These are phyloP conservation scores for Cactoblastis cactorum DNA, from an alignment of 2,888 invertebrate species.

Conservation along the genomic window DNA sequence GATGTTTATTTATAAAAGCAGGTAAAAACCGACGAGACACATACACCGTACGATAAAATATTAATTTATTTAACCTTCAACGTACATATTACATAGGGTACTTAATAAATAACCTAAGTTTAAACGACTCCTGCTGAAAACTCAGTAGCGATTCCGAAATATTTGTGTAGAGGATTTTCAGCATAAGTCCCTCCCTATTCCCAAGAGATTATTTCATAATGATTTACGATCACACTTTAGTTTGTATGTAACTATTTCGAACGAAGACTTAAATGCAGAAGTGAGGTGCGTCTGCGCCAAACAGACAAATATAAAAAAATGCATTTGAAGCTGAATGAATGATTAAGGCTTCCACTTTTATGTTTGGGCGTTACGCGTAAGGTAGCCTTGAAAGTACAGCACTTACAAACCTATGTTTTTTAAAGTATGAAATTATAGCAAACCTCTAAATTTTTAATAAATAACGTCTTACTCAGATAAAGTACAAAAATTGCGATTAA, in stretches of 20 bases:
- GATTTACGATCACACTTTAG: conserved; percentile 7
- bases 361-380: neutral
- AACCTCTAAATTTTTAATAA: too few relatives aligned
- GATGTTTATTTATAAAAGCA: conserved; percentile 78
- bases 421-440: too few relatives aligned
- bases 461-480: neutral
- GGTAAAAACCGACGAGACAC: conserved; percentile 70
- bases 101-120: conserved; percentile 36
- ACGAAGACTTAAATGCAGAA: conserved; percentile 8
- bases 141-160: neutral
- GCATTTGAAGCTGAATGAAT: neutral
- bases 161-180: neutral
- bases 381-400: too few relatives aligned
- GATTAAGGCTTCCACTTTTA: neutral
- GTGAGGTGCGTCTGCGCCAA: conserved; percentile 4
- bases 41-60: conserved; percentile 63
- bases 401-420: too few relatives aligned
- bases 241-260: neutral
- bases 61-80: conserved; percentile 43
- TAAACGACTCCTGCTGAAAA: conserved; percentile 20
- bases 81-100: conserved; percentile 44
- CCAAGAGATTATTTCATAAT: conserved; percentile 4
- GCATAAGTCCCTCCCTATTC: neutral
- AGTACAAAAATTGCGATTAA: neutral
- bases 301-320: neutral